Base-by-base conservation (phyloP, 1,140 invertebrate genomes). In the Papilio glaucus region DNA sequence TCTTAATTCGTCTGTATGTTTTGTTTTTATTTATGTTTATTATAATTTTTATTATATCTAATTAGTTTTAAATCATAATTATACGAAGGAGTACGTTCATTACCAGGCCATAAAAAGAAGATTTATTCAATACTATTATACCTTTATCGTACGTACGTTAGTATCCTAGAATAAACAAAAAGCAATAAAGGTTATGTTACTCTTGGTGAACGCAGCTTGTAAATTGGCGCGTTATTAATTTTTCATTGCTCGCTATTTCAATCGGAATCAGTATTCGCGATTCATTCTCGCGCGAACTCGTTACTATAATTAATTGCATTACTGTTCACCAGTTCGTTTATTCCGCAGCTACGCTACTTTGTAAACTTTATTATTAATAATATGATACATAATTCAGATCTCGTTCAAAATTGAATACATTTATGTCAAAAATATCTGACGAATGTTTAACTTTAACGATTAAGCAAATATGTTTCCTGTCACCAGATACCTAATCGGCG, bases 301-400 rank as follows among this genome's bases (percentile, higher is more conserved):
- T 67, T 69, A 53, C 53, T 13, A 69, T 69, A 49, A 69, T 49
- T 69, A 69, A 69, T 69, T 69, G 41, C 67, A 69, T 69, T 69
- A 67, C 38, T 41, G 37, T 69, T 18, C 15, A 42, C 45, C 67
- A 69, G 67, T 69, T 69, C 41, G 67, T 69, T 69, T 45, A 49
- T 69, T 33, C 42, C 15, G 42, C 42, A 33, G n/a, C 15, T 10
- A 33, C 62, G 2, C n/a, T 39, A 15, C 1, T 63, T 39, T 65
- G 62, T 39, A 33, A 7, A 33, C 1, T 37, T 29, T 37, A 37
- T 26, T 33, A 61, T 61, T 61, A 29, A 57, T 57, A 53, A 53
- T 53, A 53, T 1, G 21, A 21, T 10, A 41, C 39, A 24, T 57
- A 57, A 57, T 57, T 21, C 10, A 26, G 49, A 24, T 49, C 18